A percentile compares a stretch with the other conserved stretches of the same genome.
Evolutionary conservation across 2,797 vertebrate genomes (phyloP).

Genomic region (Nothura maculosa): DNA sequence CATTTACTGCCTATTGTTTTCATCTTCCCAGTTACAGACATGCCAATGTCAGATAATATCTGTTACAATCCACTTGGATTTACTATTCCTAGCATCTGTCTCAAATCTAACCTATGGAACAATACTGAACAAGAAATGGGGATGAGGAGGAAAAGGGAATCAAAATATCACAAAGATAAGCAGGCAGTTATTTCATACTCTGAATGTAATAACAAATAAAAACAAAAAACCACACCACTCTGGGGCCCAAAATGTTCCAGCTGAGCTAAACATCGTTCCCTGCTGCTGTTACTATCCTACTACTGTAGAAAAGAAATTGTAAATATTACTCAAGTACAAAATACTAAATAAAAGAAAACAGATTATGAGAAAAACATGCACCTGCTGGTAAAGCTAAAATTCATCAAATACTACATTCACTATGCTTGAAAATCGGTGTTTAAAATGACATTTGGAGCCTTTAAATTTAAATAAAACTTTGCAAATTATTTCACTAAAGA

Average conservation of each 20-base stretch:
- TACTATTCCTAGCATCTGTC: conserved; percentile 32
- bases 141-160: background rate
- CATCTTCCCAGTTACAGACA: conserved; percentile 43
- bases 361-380: conserved; percentile 1
- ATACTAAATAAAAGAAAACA: conserved; percentile 23
- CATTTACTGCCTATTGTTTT: conserved; percentile 59
- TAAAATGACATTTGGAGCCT: background rate
- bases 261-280: conserved; percentile 40
- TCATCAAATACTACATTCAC: background rate
- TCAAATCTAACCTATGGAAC: conserved; percentile 9
- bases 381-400: background rate
- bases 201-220: conserved; percentile 2
- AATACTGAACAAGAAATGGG: background rate
- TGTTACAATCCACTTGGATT: conserved; percentile 29
- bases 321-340: conserved; percentile 44
- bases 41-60: conserved; percentile 11
- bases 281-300: conserved; percentile 35
- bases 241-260: conserved; percentile 41
- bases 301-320: conserved; percentile 16
- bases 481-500: background rate
- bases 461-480: background rate
- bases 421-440: conserved; percentile 16
- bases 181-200: conserved; percentile 33
- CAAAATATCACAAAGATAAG: conserved; percentile 11
- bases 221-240: background rate